Evolutionary conservation across 2,888 invertebrate species (phyloP).

Genomic region (Hermodice carunculata): DNA sequence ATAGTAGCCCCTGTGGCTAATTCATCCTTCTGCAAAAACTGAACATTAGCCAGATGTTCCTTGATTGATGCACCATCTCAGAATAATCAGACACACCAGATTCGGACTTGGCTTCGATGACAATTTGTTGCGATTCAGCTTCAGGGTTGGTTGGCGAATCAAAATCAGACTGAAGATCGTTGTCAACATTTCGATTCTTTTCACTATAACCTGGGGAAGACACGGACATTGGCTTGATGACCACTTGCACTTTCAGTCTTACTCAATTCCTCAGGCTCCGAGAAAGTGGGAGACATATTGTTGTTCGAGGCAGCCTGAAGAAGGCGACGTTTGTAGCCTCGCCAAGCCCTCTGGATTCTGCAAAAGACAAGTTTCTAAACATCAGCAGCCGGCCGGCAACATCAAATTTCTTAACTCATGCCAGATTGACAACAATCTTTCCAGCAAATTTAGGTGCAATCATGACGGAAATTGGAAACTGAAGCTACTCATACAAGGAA

Average conservation of each 20-base stretch:
- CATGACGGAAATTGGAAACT: no score
- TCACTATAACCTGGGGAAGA: slow-evolving; percentile 36
- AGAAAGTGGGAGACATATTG: slow-evolving; percentile 15
- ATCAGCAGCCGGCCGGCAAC: no score
- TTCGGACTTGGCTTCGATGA: slow-evolving; percentile 36
- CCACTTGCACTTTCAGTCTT: slow-evolving; percentile 22
- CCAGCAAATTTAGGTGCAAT: no score
- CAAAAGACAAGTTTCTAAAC: no score
- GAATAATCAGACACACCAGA: slow-evolving; percentile 59
- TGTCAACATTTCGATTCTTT: slow-evolving; percentile 3
- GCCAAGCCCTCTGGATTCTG: slow-evolving; percentile 47
- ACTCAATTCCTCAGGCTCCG: slow-evolving; percentile 23
- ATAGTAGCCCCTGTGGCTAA: slow-evolving; percentile 32
- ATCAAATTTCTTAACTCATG: no score
- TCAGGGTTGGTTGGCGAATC: background rate
- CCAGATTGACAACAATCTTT: no score
- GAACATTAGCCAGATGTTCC: slow-evolving; percentile 46
- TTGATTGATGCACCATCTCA: slow-evolving; percentile 53
- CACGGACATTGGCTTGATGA: slow-evolving; percentile 39
- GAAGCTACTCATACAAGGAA: no score
- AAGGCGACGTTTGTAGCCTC: slow-evolving; percentile 28
- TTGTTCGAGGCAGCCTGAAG: slow-evolving; percentile 4
- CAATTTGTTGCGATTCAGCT: background rate
- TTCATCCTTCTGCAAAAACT: slow-evolving; percentile 37
- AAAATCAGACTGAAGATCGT: slow-evolving; percentile 12